Evolutionary conservation across 1,140 invertebrate species (phyloP).

Genomic region (Sarcophaga peregrina): DNA sequence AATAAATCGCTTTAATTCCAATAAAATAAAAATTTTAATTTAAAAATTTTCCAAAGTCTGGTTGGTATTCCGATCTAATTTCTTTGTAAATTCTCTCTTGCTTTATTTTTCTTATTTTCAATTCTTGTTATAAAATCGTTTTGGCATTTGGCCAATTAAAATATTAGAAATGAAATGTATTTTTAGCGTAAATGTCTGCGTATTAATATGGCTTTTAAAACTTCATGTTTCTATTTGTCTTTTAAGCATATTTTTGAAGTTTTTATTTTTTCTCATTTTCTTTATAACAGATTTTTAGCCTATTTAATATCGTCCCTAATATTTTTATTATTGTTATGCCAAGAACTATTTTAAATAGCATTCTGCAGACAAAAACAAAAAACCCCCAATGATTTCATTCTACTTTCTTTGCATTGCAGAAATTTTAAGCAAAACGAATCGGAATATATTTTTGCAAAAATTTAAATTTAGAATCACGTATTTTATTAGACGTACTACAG

Average conservation of each 20-base stretch:
- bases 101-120: too few relatives aligned
- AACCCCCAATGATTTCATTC: background rate
- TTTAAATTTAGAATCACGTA: background rate
- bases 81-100: too few relatives aligned
- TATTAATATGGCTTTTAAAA: slow-evolving; percentile 17
- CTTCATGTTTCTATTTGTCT: slow-evolving; percentile 22
- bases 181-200: slow-evolving; percentile 24
- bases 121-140: background rate
- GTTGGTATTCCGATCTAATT: too few relatives aligned
- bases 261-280: background rate
- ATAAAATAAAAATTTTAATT: too few relatives aligned
- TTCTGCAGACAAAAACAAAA: slow-evolving; percentile 1
- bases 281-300: background rate
- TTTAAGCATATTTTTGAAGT: background rate
- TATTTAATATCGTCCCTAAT: background rate
- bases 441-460: background rate
- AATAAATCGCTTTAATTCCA: background rate
- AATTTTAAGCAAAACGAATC: background rate
- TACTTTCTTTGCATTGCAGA: background rate
- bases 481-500: background rate
- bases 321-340: slow-evolving; percentile 7
- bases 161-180: slow-evolving; percentile 1
- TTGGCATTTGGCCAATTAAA: background rate
- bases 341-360: background rate
- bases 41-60: too few relatives aligned